phyloP scores from a whole-genome alignment of 1,140 invertebrate species.

The Globodera rostochiensis region DNA sequence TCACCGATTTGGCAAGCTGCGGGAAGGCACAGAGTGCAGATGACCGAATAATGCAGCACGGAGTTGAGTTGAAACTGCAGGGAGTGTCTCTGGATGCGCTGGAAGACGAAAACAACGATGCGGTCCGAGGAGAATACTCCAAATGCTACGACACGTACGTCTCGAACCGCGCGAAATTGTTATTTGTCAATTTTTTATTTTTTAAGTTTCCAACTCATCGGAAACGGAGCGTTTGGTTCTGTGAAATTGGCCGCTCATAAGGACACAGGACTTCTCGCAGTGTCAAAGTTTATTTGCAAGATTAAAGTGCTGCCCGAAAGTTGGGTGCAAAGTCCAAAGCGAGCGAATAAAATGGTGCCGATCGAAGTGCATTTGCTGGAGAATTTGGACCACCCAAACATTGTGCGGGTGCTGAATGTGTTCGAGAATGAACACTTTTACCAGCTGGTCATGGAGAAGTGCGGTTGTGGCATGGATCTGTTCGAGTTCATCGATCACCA shows the following conservation, averaged over 20 bases:
- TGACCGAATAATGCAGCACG: not conserved
- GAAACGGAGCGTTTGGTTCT: constrained; percentile 78
- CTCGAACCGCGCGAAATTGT: not conserved
- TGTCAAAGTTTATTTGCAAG: constrained; percentile 77
- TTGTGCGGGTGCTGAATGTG: constrained; percentile 76
- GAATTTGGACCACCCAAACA: constrained; percentile 75
- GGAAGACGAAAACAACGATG: constrained; percentile 56
- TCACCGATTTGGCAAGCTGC: not conserved
- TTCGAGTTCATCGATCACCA: constrained; percentile 79
- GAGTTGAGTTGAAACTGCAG: constrained; percentile 30
- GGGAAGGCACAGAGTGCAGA: not conserved
- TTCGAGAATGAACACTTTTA: constrained; percentile 77
- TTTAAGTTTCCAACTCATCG: constrained; percentile 72
- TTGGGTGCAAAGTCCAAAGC: constrained; percentile 69
- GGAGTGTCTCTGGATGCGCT: constrained; percentile 37
- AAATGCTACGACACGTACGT: constrained; percentile 72
- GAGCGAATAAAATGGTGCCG: constrained; percentile 68
- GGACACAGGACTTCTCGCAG: constrained; percentile 72
- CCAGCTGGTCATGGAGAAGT: constrained; percentile 80
- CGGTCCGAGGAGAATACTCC: constrained; percentile 68
- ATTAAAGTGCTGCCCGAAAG: constrained; percentile 75
- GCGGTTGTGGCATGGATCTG: constrained; percentile 78
- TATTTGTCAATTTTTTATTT: not conserved
- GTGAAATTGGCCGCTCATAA: constrained; percentile 75
- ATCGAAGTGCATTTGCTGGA: constrained; percentile 74